Conservation (phyloP, 2,113 vertebrate species). For the Quiscalus mexicanus region DNA sequence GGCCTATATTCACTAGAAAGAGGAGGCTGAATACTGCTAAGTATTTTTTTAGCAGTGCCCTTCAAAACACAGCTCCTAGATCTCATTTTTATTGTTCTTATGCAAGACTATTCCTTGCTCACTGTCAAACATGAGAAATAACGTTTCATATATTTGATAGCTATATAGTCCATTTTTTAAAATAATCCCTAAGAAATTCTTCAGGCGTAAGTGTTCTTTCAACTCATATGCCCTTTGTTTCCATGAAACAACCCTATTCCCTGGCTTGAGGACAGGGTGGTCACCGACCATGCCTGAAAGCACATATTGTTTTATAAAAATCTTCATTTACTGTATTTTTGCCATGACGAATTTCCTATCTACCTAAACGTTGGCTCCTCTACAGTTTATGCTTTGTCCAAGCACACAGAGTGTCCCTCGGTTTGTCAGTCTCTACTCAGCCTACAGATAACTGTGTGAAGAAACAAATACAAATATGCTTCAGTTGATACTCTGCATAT, state of each 20-base stretch:
- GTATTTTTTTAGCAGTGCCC: neutral
- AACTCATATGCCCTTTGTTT: neutral
- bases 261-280: neutral
- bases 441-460: neutral
- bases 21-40: neutral
- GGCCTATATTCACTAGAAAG: slow-evolving; percentile 1
- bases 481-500: neutral
- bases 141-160: neutral
- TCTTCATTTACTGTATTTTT: neutral
- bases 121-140: neutral
- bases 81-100: neutral
- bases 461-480: neutral
- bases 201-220: neutral
- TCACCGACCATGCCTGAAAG: neutral
- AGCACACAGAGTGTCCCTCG: neutral
- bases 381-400: neutral
- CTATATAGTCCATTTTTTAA: neutral
- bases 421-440: neutral
- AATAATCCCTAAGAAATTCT: neutral
- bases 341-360: neutral
- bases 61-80: neutral
- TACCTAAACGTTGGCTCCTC: neutral
- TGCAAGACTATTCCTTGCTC: neutral
- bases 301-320: neutral
- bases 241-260: neutral